Conservation (phyloP, 2,113 vertebrate genomes). For the Aramus guarauna region DNA sequence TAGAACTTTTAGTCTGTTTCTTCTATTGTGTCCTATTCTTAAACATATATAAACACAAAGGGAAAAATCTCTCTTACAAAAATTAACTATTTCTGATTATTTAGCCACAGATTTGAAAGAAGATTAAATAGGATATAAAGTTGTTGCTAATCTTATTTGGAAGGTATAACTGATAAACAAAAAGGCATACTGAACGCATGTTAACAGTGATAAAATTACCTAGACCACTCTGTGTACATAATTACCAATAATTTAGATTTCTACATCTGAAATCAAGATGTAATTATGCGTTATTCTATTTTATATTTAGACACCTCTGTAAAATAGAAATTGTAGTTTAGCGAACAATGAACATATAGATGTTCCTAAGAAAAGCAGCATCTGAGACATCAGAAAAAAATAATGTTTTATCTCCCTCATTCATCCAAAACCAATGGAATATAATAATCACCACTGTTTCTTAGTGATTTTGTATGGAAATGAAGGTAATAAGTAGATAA, state of each 20-base stretch:
- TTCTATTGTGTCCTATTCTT: background rate
- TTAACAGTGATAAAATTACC: background rate
- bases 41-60: background rate
- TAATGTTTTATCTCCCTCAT: background rate
- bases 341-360: background rate
- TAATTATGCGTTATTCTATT: background rate
- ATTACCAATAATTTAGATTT: background rate
- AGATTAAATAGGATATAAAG: background rate
- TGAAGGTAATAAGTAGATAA: background rate
- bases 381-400: background rate
- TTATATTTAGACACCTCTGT: background rate
- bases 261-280: background rate
- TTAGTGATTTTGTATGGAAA: background rate
- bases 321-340: background rate
- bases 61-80: background rate
- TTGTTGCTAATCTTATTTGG: background rate
- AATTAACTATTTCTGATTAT: background rate
- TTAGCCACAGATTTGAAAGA: background rate
- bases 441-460: background rate
- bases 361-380: background rate
- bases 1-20: background rate
- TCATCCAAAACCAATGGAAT: background rate
- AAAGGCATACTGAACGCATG: background rate
- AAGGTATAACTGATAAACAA: background rate
- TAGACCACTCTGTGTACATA: background rate